Conservation (phyloP, 2,113 vertebrate species). For the Colistium nudipinnis region DNA sequence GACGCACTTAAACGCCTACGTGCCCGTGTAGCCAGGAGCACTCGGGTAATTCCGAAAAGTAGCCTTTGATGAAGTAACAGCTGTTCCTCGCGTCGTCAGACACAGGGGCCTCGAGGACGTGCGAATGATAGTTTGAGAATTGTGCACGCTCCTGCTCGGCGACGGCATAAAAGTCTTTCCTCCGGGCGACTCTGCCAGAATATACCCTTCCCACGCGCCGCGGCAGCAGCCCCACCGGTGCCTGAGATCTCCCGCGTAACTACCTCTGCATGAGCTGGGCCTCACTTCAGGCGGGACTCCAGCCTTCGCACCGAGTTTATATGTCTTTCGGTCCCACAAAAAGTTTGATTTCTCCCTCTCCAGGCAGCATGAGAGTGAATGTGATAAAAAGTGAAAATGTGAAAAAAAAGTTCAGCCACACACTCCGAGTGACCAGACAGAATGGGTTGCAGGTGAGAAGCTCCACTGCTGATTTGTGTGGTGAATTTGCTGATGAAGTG, state of each 20-base stretch:
- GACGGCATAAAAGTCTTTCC: constrained; percentile 45
- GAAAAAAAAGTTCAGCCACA: constrained; percentile 32
- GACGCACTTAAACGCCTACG: constrained; percentile 11
- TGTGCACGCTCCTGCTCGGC: constrained; percentile 42
- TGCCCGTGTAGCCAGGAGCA: constrained; percentile 5
- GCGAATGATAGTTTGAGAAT: constrained; percentile 40
- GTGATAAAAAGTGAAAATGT: constrained; percentile 12
- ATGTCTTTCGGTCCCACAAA: constrained; percentile 26
- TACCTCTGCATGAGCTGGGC: constrained; percentile 11
- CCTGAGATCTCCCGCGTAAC: constrained; percentile 11
- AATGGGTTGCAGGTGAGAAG: constrained; percentile 1
- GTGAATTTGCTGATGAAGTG: neutral
- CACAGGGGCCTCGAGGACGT: constrained; percentile 40
- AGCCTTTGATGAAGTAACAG: constrained; percentile 49
- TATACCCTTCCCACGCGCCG: constrained; percentile 13
- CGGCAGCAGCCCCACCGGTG: constrained; percentile 31
- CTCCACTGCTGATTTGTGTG: neutral
- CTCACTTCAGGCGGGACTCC: constrained; percentile 52
- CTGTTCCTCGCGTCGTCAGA: constrained; percentile 40
- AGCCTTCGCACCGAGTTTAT: constrained; percentile 36
- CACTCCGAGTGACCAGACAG: constrained; percentile 20
- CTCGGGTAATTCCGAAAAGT: constrained; percentile 9
- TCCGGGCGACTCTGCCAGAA: constrained; percentile 52
- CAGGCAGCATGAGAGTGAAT: constrained; percentile 35
- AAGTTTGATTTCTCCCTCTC: constrained; percentile 50